phyloP scores from a whole-genome alignment of 2,888 invertebrate genomes.

The Tenodera sinensis region DNA sequence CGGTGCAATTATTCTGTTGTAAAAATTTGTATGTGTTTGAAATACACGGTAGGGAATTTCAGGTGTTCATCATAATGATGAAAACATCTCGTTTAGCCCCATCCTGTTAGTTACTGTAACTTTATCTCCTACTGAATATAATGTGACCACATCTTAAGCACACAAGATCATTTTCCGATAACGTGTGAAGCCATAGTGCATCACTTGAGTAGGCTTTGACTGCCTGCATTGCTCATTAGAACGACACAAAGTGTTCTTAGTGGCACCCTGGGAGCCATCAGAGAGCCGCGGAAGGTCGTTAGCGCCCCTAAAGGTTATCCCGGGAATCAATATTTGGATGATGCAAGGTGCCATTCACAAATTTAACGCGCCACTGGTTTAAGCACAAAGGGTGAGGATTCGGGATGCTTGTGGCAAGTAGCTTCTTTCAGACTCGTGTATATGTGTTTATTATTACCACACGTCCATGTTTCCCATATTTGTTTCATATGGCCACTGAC shows the following conservation, averaged over 20 bases:
- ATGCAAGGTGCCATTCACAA: neutral
- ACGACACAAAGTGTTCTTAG: neutral
- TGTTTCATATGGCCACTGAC: too few relatives aligned
- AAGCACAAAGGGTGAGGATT: neutral
- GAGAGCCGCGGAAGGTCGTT: neutral
- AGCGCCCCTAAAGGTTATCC: neutral
- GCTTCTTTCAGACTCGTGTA: neutral
- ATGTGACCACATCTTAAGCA: neutral
- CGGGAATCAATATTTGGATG: neutral
- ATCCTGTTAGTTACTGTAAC: too few relatives aligned
- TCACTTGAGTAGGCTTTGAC: neutral
- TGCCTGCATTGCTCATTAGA: neutral
- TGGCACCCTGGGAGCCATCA: neutral
- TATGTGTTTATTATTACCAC: too few relatives aligned
- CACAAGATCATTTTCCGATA: neutral
- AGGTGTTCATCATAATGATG: too few relatives aligned
- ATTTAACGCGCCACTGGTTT: neutral
- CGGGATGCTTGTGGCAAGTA: neutral
- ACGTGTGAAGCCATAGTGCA: neutral
- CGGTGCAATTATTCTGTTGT: too few relatives aligned
- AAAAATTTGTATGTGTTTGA: too few relatives aligned
- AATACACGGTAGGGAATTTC: too few relatives aligned
- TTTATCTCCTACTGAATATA: neutral
- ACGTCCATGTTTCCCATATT: too few relatives aligned
- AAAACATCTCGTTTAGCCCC: too few relatives aligned